Percentiles rank a stretch among this genome's conserved stretches.
These are phyloP conservation scores for Sander vitreus DNA, from an alignment of 2,113 vertebrate genomes.

Conservation along the genomic window DNA sequence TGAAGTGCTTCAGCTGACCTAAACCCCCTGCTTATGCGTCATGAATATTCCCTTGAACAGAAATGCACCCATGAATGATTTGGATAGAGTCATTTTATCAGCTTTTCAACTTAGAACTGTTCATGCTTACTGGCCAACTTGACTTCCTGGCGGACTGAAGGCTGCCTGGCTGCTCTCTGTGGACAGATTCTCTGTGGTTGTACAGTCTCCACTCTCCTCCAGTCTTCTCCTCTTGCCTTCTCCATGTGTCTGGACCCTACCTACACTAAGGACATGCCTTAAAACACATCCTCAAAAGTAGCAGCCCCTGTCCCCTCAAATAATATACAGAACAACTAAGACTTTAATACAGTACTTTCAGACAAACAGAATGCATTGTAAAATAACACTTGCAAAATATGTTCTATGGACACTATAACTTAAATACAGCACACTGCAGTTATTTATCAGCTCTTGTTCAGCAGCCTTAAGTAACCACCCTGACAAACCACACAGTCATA, in stretches of 20 bases:
- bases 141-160: constrained; percentile 24
- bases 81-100: constrained; percentile 13
- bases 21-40: constrained; percentile 20
- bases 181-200: constrained; percentile 39
- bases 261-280: constrained; percentile 75
- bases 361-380: constrained; percentile 64
- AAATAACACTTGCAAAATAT: constrained; percentile 42
- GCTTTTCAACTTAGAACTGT: constrained; percentile 26
- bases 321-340: constrained; percentile 24
- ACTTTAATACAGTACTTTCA: constrained; percentile 45
- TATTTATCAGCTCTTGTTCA: constrained; percentile 49
- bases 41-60: background rate
- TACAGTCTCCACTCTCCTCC: constrained; percentile 46
- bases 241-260: constrained; percentile 70
- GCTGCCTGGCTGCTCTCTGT: constrained; percentile 37
- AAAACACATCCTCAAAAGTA: constrained; percentile 60
- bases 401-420: constrained; percentile 50
- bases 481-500: constrained; percentile 32
- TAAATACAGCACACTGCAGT: constrained; percentile 48
- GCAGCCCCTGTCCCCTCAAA: constrained; percentile 28
- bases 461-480: constrained; percentile 64
- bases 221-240: constrained; percentile 62
- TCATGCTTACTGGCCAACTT: constrained; percentile 14
- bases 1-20: constrained; percentile 37
- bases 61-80: constrained; percentile 33